A percentile compares a stretch with the other conserved stretches of the same genome.
phyloP scores from a whole-genome alignment of 1,140 invertebrate species.

The Trichonephila clavipes region DNA sequence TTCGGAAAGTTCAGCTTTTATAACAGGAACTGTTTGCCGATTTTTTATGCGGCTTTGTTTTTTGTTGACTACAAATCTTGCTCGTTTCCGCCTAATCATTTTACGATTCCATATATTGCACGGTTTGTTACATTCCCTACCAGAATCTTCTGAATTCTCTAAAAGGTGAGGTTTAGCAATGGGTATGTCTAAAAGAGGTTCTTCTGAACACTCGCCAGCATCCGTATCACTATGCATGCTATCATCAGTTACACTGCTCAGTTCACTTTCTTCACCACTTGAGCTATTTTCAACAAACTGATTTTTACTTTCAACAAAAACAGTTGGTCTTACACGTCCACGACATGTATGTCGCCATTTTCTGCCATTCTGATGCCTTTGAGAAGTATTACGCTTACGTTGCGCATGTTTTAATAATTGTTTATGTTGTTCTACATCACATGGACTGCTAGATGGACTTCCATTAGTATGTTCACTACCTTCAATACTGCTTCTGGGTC shows the following conservation, averaged over 20 bases:
- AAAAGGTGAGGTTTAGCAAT: constrained; percentile 76
- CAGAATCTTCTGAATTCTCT: constrained; percentile 80
- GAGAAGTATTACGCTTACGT: constrained; percentile 13
- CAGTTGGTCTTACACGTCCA: constrained; percentile 78
- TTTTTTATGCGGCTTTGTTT: constrained; percentile 53
- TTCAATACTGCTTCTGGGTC: constrained; percentile 79
- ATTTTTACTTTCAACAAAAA: constrained; percentile 78
- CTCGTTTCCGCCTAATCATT: constrained; percentile 81
- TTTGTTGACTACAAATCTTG: constrained; percentile 26
- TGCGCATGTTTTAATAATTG: constrained; percentile 29
- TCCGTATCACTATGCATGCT: constrained; percentile 75
- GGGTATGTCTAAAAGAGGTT: constrained; percentile 40
- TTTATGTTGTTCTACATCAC: constrained; percentile 62
- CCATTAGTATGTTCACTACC: constrained; percentile 79
- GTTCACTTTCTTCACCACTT: constrained; percentile 77
- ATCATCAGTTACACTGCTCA: constrained; percentile 78
- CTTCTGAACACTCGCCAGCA: constrained; percentile 69
- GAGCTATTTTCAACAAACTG: constrained; percentile 79
- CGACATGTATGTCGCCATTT: constrained; percentile 79
- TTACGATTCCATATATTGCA: constrained; percentile 81
- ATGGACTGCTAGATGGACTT: constrained; percentile 73
- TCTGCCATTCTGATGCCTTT: constrained; percentile 73
- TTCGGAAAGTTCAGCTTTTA: constrained; percentile 63
- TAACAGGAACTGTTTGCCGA: constrained; percentile 16
- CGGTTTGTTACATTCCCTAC: constrained; percentile 81